Base-by-base conservation (phyloP, 2,113 vertebrate species). In the Oncorhynchus nerka region DNA sequence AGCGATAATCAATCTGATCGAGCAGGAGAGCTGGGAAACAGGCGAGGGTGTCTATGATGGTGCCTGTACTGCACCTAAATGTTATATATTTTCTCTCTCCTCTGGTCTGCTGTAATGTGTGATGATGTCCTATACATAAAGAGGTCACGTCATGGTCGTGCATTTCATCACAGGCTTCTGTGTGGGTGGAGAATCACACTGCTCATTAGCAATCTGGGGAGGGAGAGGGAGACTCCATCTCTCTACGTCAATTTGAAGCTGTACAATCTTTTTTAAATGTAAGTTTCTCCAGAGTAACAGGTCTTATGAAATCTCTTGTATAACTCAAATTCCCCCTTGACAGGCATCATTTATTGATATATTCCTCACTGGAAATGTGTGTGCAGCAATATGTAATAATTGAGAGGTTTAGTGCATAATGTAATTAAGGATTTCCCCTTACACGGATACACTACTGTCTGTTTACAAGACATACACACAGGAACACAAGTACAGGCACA, bases 1-100 rank as follows among this genome's bases (percentile, higher is more conserved):
- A 73, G 71, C 34, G 65, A 70, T 68, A 55, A 81, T 70, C 28
- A 80, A 84, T 77, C 45, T 24, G 65, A 76, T 71, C 30, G 15
- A 49, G 30, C 67, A 11, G 30, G 16, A 39, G 32, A 15, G 64
- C 70, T 67, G 62, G 55, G 71, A 71, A 55, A 16, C n/a, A 48
- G 61, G 69, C 30, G 45, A 71, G 34, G 69, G 20, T 24, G 6
- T 39, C 71, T 49, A 66, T 76, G 77, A 73, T 77, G 51, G 80
- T 48, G 62, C 45, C 13, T 65, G 68, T 81, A 73, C 57, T 68
- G 70, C 73, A 75, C 66, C 67, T 48, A 48, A 28, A 81, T 83
- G 70, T 65, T 4, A 51, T 55, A 1, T 19, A 55, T 55, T 5
- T 19, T 51, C 12, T 51, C 49, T 51, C 15, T 16, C 4, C 51